phyloP scores from a whole-genome alignment of 2,797 vertebrate genomes.

The Otolemur crassicaudatus region DNA sequence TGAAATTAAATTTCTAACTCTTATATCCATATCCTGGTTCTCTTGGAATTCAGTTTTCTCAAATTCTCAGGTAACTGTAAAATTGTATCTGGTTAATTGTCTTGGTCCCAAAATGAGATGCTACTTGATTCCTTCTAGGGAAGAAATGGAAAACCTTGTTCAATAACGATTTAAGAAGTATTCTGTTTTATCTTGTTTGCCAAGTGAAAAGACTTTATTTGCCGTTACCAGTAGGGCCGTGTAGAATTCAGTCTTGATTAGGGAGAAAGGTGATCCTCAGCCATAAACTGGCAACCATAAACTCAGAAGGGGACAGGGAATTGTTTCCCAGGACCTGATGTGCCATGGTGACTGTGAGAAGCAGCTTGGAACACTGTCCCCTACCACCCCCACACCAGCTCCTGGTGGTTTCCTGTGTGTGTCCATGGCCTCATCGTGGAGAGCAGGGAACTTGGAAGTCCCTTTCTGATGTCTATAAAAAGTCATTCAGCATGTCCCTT shows the following conservation, averaged over 20 bases:
- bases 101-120: constrained; percentile 10
- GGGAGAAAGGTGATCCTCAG: neutral
- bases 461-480: constrained; percentile 51
- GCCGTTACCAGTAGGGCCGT: neutral
- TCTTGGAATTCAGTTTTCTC: constrained; percentile 32
- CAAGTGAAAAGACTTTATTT: neutral
- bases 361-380: neutral
- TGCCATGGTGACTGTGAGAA: neutral
- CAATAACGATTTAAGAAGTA: neutral
- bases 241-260: neutral
- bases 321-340: neutral
- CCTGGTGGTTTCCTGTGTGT: neutral
- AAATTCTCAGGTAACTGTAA: constrained; percentile 2
- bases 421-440: neutral
- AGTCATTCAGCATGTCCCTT: neutral
- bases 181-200: constrained; percentile 19
- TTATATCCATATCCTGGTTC: neutral
- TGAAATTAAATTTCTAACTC: neutral
- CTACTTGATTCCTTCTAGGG: neutral
- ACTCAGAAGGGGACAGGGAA: neutral
- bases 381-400: neutral
- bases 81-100: constrained; percentile 19
- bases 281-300: neutral
- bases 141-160: neutral
- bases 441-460: neutral